Evolutionary conservation across 2,888 invertebrate species (phyloP), one percentile per base, ranked within the genome.

Genomic region (Brassicogethes aeneus): DNA sequence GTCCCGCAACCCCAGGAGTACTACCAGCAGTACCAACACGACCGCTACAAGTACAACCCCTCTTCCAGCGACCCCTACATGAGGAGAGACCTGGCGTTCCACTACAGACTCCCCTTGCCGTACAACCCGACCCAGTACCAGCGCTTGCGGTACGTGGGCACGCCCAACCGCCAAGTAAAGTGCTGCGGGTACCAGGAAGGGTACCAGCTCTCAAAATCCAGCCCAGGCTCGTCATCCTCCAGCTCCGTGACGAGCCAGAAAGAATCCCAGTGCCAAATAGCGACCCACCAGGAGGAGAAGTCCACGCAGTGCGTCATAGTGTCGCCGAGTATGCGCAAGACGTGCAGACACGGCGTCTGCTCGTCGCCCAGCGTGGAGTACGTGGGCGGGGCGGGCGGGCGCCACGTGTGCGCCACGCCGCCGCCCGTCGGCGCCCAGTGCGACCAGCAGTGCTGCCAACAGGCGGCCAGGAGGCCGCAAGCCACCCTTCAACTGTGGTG

Each of bases 1-100:
- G 79, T 82, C 51, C 80, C 82, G 41, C 73, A 77, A 55, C 76
- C 73, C 46, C 73, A 73, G 12, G 75, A 75, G 50, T 72, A 73
- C 35, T 76, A 76, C 63, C 73, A 72, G 50, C 44, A 54, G 36
- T 59, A 60, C 43, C 60, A 59, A 40, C 45, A 53, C 13, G 60
- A 61, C 39, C 51, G 60, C 8, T 66, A 65, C 50, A 60, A 60
- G 42, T 59, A 58, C 38, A 55, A 54, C 59, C 41, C 39, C 54
- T 42, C 45, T 45, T 47, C 69, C 1, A 13, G 30, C 15, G 77
- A 76, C 55, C 75, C 76, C 1, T 76, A 76, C 55, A 74, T 75
- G 72, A 65, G 76, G 48, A 66, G 76, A 8, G 76, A 76, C 51
- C 64, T 76, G 16, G 71, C 72, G n/a, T 74, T 72, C 55, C 75